Evolutionary conservation across 2,113 vertebrate genomes (phyloP), one percentile per base, ranked within the genome.

Genomic region (Tringa solitaria): DNA sequence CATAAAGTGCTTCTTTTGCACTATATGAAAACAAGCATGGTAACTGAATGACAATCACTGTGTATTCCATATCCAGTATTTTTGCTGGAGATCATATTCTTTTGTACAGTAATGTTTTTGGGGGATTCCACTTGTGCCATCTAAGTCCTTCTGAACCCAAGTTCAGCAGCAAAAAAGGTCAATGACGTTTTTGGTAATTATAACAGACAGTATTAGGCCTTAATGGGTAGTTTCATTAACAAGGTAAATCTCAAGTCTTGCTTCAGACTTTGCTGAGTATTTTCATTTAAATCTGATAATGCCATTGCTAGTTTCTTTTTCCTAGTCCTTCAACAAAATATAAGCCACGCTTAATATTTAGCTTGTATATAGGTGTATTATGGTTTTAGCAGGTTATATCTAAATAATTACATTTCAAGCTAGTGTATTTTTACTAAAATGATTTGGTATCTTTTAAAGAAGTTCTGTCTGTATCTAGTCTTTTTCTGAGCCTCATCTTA

Each of bases 321-420:
- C 30, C 12, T 60, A 43, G 6, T 10, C 15, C 5, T 80, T 7
- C 11, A 69, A 57, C 10, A 77, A 74, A 77, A 33, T 46, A 39
- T 1, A 56, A 73, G 9, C 20, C 9, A 9, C 2, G 0, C 10
- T 7, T 67, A 53, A 24, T 77, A 53, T 6, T 67, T 10, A 8
- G 10, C 27, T 80, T 56, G 8, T 56, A 1, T 33, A 27, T 39
- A 84, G 12, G 8, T 7, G 2, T 10, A 3, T 56, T 59, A n/a
- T 6, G 11, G 28, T 61, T 94, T 84, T 81, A 28, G 14, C n/a
- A 84, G n/a, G 32, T 74, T 89, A 17, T 8, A 53, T 11, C 7
- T 57, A 67, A 78, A 20, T 5, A 20, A 26, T 24, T n/a, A 15
- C 22, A 33, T 73, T 87, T n/a, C 43, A 24, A 65, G 14, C 12